Conservation (phyloP, 2,797 vertebrate species). For the Todus mexicanus region DNA sequence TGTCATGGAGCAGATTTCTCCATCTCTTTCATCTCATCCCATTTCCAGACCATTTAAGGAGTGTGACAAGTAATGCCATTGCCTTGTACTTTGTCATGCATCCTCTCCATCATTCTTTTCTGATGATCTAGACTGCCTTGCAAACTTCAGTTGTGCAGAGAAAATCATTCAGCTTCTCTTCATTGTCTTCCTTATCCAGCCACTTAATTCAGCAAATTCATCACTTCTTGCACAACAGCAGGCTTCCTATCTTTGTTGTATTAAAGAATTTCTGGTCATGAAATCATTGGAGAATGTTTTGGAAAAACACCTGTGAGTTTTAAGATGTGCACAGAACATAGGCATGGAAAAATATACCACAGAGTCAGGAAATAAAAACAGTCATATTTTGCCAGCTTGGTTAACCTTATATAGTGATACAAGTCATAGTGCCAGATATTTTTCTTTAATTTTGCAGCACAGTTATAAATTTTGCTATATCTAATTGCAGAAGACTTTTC, state of each 20-base stretch:
- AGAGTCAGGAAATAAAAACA: neutral
- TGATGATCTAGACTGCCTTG: neutral
- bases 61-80: neutral
- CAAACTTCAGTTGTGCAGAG: neutral
- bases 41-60: neutral
- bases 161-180: conserved; percentile 27
- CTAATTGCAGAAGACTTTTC: neutral
- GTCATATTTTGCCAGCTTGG: neutral
- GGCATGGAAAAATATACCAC: neutral
- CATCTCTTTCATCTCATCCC: neutral
- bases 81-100: neutral
- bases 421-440: neutral
- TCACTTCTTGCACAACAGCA: conserved; percentile 5
- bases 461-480: neutral
- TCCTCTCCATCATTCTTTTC: neutral
- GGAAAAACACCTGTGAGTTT: conserved; percentile 22
- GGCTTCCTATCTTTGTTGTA: conserved; percentile 57
- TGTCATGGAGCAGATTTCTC: neutral
- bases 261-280: neutral
- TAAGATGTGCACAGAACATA: neutral
- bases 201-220: neutral
- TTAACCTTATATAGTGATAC: neutral
- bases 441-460: neutral
- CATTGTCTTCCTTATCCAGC: conserved; percentile 36
- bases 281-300: neutral